Conservation (phyloP, 2,888 invertebrate species). For the Agrotis exclamationis region DNA sequence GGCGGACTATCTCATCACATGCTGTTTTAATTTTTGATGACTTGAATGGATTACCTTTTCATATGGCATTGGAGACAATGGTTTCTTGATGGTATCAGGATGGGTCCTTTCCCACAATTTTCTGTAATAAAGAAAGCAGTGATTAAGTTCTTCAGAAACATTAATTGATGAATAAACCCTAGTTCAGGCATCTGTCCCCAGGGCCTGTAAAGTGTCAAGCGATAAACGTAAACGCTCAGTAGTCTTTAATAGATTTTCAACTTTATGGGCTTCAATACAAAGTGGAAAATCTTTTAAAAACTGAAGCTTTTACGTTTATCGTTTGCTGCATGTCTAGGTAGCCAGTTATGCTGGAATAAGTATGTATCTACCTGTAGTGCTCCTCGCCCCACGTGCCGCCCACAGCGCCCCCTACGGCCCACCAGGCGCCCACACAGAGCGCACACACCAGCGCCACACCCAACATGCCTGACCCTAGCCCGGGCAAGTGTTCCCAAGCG, state of each 20-base stretch:
- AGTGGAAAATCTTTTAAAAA: too few species aligned
- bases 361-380: slow-evolving; percentile 79
- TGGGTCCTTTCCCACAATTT: slow-evolving; percentile 87
- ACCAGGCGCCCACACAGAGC: slow-evolving; percentile 84
- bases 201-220: too few species aligned
- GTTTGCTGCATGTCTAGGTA: too few species aligned
- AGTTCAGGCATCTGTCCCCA: too few species aligned
- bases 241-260: too few species aligned
- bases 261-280: too few species aligned
- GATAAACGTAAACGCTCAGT: too few species aligned
- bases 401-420: slow-evolving; percentile 85
- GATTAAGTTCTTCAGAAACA: background rate
- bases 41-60: slow-evolving; percentile 77
- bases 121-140: slow-evolving; percentile 68
- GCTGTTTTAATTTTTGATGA: too few species aligned
- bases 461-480: slow-evolving; percentile 80
- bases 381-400: slow-evolving; percentile 87
- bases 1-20: too few species aligned
- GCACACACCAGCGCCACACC: slow-evolving; percentile 80
- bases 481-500: slow-evolving; percentile 76
- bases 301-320: too few species aligned
- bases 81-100: slow-evolving; percentile 84
- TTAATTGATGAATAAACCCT: too few species aligned
- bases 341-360: too few species aligned
- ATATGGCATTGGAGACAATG: slow-evolving; percentile 79